Percentiles rank a stretch among this genome's conserved stretches.
Evolutionary conservation across 2,113 vertebrate genomes (phyloP).

Genomic region (Oryzias melastigma): DNA sequence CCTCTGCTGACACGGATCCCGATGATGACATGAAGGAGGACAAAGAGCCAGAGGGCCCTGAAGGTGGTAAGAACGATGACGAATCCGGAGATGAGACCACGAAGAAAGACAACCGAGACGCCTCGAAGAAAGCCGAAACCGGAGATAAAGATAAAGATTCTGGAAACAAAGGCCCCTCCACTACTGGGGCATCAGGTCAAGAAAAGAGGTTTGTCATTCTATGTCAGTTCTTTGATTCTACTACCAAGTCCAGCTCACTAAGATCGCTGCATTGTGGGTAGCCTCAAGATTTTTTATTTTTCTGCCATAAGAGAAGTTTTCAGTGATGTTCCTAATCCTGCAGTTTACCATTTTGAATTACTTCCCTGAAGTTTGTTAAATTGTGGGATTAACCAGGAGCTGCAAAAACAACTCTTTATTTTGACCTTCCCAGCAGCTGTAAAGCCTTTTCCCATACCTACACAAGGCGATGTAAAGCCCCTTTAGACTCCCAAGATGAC

Average conservation of each 20-base stretch:
- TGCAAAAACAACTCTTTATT: conserved; percentile 77
- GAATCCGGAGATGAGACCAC: conserved; percentile 85
- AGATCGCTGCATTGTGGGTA: conserved; percentile 98
- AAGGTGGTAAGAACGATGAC: conserved; percentile 97
- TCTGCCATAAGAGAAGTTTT: conserved; percentile 73
- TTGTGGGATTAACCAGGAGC: conserved; percentile 83
- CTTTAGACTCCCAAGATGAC: conserved; percentile 89
- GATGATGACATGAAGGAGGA: conserved; percentile 89
- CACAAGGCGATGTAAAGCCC: conserved; percentile 85
- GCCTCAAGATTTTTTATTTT: conserved; percentile 87
- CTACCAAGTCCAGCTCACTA: conserved; percentile 99
- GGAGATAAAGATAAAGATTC: conserved; percentile 99
- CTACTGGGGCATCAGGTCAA: conserved; percentile 99
- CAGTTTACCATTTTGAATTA: conserved; percentile 78
- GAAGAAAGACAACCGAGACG: conserved; percentile 96
- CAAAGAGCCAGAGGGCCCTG: conserved; percentile 88
- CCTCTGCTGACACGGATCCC: conserved; percentile 86
- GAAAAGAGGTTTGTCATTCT: conserved; percentile 99
- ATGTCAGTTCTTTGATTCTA: conserved; percentile 99
- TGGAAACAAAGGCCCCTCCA: conserved; percentile 99
- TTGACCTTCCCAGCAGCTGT: conserved; percentile 87
- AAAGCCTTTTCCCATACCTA: conserved; percentile 76
- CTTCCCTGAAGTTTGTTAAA: conserved; percentile 85
- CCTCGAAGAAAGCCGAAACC: conserved; percentile 95
- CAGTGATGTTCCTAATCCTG: conserved; percentile 93